These are phyloP conservation scores for silkworm (Bombyx mori) DNA, from an alignment of 1,140 invertebrate genomes.

Conservation along the genomic window DNA sequence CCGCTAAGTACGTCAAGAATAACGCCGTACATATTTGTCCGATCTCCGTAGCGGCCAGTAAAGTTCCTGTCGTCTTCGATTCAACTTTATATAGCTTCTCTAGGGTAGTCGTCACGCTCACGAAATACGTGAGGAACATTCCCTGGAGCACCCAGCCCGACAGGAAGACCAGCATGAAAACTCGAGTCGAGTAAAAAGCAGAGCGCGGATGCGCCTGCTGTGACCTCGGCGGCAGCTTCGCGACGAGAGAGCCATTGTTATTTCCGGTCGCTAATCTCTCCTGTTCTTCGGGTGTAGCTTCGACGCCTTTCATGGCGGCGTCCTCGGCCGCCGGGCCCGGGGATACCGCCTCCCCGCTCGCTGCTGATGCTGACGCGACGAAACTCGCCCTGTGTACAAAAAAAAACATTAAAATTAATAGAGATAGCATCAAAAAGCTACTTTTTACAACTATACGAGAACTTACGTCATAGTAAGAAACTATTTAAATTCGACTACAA, in stretches of 20 bases:
- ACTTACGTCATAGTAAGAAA: slow-evolving; percentile 49
- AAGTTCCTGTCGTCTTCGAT: slow-evolving; percentile 93
- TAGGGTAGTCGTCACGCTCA: slow-evolving; percentile 96
- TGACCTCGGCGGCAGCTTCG: slow-evolving; percentile 36
- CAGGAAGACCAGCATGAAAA: slow-evolving; percentile 90
- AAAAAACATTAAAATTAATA: slow-evolving; percentile 18
- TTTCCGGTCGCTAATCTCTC: slow-evolving; percentile 61
- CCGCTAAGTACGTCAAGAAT: slow-evolving; percentile 93
- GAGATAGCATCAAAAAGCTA: neutral
- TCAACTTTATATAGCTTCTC: slow-evolving; percentile 97
- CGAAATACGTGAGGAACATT: slow-evolving; percentile 96
- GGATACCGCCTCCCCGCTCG: slow-evolving; percentile 48
- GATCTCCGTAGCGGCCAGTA: slow-evolving; percentile 95
- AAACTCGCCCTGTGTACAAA: slow-evolving; percentile 50
- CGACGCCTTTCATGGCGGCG: slow-evolving; percentile 61
- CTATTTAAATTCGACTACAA: too few relatives aligned
- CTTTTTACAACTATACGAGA: slow-evolving; percentile 3
- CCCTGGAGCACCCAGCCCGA: slow-evolving; percentile 92
- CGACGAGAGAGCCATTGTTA: slow-evolving; percentile 63
- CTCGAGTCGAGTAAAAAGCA: slow-evolving; percentile 88
- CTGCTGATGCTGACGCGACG: slow-evolving; percentile 33
- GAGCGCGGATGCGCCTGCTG: slow-evolving; percentile 29
- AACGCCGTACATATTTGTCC: slow-evolving; percentile 93
- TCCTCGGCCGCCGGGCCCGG: slow-evolving; percentile 43
- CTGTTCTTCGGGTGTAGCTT: slow-evolving; percentile 62